phyloP scores from a whole-genome alignment of 2,113 vertebrate species.

The Illadopsis cleaveri region DNA sequence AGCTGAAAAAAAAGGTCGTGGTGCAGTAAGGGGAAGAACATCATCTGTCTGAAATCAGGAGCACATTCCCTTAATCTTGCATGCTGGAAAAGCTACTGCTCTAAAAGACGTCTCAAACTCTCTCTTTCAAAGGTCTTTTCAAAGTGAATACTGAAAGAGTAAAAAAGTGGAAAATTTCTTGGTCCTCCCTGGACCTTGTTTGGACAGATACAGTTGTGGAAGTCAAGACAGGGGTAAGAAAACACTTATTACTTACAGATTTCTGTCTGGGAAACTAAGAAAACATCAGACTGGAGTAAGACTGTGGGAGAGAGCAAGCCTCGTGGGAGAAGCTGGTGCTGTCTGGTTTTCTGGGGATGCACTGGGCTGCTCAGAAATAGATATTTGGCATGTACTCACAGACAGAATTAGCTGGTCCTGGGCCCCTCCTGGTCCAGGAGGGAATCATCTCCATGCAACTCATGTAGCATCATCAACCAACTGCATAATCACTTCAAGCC shows the following conservation, averaged over 20 bases:
- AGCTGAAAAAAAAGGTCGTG: neutral
- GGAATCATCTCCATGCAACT: neutral
- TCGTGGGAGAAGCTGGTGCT: rapidly evolving
- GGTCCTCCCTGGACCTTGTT: neutral
- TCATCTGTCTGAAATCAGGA: neutral
- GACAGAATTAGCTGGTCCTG: neutral
- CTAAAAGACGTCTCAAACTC: neutral
- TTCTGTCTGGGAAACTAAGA: neutral
- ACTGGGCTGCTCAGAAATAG: neutral
- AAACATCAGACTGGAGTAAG: neutral
- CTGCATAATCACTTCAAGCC: neutral
- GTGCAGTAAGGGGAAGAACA: neutral
- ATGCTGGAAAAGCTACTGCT: neutral
- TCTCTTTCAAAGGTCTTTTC: neutral
- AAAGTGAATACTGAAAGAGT: neutral
- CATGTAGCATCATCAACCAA: neutral
- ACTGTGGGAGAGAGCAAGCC: neutral
- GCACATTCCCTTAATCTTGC: rapidly evolving
- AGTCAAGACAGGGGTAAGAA: neutral
- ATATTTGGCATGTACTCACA: neutral
- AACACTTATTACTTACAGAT: neutral
- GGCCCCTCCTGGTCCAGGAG: neutral
- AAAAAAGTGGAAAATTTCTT: neutral
- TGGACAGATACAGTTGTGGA: neutral
- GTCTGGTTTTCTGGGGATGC: neutral